Conservation (phyloP, 2,888 invertebrate species). For the Griposia aprilina region DNA sequence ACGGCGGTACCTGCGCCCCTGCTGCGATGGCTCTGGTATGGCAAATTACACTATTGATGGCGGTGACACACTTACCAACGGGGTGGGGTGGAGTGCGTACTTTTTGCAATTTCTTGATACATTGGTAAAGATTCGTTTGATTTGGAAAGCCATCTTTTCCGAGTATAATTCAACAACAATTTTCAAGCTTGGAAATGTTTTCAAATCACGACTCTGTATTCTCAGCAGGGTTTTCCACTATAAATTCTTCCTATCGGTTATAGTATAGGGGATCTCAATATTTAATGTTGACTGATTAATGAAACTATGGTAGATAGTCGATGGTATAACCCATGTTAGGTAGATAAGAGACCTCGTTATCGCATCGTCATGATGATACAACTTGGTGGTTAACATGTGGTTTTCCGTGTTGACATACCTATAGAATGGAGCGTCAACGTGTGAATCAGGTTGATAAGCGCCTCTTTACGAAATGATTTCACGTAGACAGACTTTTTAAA, state of each 20-base stretch:
- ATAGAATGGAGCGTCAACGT: slow-evolving; percentile 15
- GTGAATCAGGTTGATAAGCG: slow-evolving; percentile 49
- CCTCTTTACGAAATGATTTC: slow-evolving; percentile 33
- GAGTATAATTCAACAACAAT: too few relatives aligned
- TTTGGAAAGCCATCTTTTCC: too few relatives aligned
- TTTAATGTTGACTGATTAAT: slow-evolving; percentile 3
- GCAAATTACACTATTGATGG: too few relatives aligned
- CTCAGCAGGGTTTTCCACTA: too few relatives aligned
- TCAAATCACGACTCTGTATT: neutral
- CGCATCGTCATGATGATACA: slow-evolving; percentile 30
- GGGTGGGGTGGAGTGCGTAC: too few relatives aligned
- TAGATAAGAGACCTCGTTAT: slow-evolving; percentile 35
- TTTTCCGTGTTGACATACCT: slow-evolving; percentile 43
- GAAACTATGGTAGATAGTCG: slow-evolving; percentile 17
- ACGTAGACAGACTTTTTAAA: neutral
- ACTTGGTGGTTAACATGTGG: slow-evolving; percentile 35
- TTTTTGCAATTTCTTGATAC: neutral
- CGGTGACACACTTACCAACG: too few relatives aligned
- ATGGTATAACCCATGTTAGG: slow-evolving; percentile 18
- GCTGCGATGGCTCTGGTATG: too few relatives aligned
- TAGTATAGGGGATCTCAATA: neutral
- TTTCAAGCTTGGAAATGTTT: too few relatives aligned
- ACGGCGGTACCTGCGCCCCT: too few relatives aligned
- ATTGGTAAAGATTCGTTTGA: too few relatives aligned
- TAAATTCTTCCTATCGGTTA: neutral